Evolutionary conservation across 1,140 invertebrate genomes (phyloP), one percentile per base, ranked within the genome.

Genomic region (Nasonia giraulti): DNA sequence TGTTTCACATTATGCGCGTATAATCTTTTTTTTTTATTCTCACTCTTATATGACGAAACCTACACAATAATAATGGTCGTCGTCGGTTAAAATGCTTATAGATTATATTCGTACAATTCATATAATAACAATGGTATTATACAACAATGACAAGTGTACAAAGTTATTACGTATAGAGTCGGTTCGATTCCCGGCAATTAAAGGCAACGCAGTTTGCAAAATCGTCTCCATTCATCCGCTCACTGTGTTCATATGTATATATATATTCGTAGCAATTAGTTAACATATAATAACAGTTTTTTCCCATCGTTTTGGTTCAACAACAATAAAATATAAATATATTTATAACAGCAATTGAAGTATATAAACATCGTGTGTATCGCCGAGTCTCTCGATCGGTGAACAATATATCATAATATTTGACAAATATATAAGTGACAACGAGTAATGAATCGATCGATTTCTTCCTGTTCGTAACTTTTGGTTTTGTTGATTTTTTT

Each of bases 381-480:
- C 78, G 62, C 12, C 47, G 40, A 84, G 73, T 74, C 20, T n/a
- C 68, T 37, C 33, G 27, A 37, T 44, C 40, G 40, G 47, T 47
- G 66, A 78, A 77, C 55, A 62, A 55, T 55, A 55, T 55, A 6
- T n/a, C 74, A 40, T 47, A 79, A 44, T 20, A 79, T 47, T 62
- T 17, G 55, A 74, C 20, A 27, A 10, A 37, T 37, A 37, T 37
- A 37, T 37, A 37, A n/a, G 3, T 44, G 23, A 44, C 11, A 80
- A 75, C 78, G 73, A 80, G 78, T 69, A 84, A 80, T 80, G 71
- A 84, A 85, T 85, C 37, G 78, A 83, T 87, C 83, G 78, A 76
- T 85, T 81, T 82, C 55, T 85, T 73, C 47, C 47, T 66, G n/a
- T 62, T 55, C 76, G 31, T 80, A 47, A 78, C 11, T 50, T 81